phyloP scores from a whole-genome alignment of 2,113 vertebrate genomes.

The Nymphicus hollandicus region DNA sequence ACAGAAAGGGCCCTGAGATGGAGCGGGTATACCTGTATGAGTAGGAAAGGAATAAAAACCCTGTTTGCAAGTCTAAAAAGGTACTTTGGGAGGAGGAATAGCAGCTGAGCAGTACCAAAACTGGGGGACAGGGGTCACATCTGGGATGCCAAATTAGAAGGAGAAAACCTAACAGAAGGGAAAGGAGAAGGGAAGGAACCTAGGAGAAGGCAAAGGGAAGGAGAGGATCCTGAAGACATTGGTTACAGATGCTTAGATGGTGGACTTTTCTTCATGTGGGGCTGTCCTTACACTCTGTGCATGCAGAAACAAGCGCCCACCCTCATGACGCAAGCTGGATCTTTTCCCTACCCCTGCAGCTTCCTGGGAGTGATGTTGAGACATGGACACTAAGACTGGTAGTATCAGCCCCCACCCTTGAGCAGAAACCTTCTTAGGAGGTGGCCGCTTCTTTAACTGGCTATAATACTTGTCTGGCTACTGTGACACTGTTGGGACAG shows the following conservation, averaged over 20 bases:
- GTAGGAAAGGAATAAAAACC: not conserved
- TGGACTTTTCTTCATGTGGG: not conserved
- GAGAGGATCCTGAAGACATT: not conserved
- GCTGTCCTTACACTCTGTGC: not conserved
- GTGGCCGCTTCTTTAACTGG: not conserved
- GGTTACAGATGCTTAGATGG: not conserved
- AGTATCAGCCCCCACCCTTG: not conserved
- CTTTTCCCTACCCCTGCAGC: not conserved
- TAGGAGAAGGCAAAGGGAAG: not conserved
- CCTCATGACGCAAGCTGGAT: not conserved
- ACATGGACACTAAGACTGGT: accelerated
- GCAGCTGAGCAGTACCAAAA: not conserved
- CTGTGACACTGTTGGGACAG: not conserved
- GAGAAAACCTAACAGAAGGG: not conserved
- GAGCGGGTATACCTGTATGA: not conserved
- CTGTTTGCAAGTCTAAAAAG: not conserved
- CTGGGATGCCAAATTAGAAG: not conserved
- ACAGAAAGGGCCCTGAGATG: not conserved
- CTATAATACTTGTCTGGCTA: not conserved
- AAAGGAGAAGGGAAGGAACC: not conserved
- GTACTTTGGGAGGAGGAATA: not conserved
- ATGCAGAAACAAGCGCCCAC: not conserved
- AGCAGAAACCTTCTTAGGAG: too few species aligned
- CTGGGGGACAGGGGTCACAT: not conserved
- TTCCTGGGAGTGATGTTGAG: not conserved